Evolutionary conservation across 2,888 invertebrate species (phyloP), one percentile per base, ranked within the genome.

Genomic region (Lamellibrachia satsuma): DNA sequence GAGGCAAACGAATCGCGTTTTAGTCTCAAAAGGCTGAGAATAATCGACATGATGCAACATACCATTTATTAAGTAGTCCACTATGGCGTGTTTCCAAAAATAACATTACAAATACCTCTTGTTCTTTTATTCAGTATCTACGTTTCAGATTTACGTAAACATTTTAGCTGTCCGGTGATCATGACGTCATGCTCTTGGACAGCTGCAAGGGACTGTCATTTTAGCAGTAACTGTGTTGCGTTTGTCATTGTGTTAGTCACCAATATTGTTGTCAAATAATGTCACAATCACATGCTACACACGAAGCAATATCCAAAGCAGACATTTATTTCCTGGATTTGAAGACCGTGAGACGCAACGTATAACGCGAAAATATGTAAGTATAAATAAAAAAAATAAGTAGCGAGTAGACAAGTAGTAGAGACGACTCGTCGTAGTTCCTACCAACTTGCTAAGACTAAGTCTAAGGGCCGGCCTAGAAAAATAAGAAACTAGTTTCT

Each of bases 211-310:
- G 75, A n/a, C 75, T 75, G 75, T 75, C 75, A 75, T 75, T 75
- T 75, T 75, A 75, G 75, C 75, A n/a, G 75, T 75, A 22, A n/a
- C 75, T 22, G 75, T 75, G 75, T 75, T 22, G 75, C 75, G 75
- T 75, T 75, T 75, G 75, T 75, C 75, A 75, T 75, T 75, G 75
- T 75, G 75, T 75, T 75, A 75, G 75, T 75, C 75, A 75, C 15
- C 22, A 75, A n/a, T 75, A 22, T 75, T 75, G 75, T 75, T 75
- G 75, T 75, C 22, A 15, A 75, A 75, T 75, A 75, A 75, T 75
- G 75, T 75, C 75, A 75, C 75, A 75, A 15, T 75, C 75, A 75
- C 75, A 75, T 75, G 75, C 75, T 75, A 75, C 6, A 75, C 75
- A 22, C 22, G 75, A 75, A 75, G 22, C 22, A 75, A 75, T 75